These are phyloP conservation scores for Lathronympha strigana DNA, from an alignment of 2,888 invertebrate species.

Conservation along the genomic window DNA sequence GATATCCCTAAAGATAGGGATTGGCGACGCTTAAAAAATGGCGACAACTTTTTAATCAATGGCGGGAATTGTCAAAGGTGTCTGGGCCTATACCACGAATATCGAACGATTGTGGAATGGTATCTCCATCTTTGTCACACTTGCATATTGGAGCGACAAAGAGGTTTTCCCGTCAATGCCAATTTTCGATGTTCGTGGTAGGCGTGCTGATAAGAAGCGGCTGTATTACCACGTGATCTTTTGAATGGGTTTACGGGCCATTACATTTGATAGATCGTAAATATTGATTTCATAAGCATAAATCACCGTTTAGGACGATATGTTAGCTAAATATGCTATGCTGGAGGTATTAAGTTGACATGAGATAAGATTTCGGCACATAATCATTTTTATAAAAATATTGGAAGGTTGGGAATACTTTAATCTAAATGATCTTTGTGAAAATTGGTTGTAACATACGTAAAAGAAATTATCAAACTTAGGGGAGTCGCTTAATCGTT, in stretches of 20 bases:
- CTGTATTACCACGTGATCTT: constrained; percentile 19
- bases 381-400: too few relatives aligned
- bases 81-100: too few relatives aligned
- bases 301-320: neutral
- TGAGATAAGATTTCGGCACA: neutral
- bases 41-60: constrained; percentile 27
- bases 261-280: constrained; percentile 18
- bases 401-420: too few relatives aligned
- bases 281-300: constrained; percentile 17
- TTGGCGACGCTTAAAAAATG: constrained; percentile 53
- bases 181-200: too few relatives aligned
- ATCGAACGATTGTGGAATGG: too few relatives aligned
- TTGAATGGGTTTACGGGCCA: constrained; percentile 20
- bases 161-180: too few relatives aligned
- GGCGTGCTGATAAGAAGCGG: constrained; percentile 23
- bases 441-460: too few relatives aligned
- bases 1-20: constrained; percentile 59
- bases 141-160: too few relatives aligned
- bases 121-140: too few relatives aligned
- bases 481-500: too few relatives aligned
- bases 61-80: constrained; percentile 24
- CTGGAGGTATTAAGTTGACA: neutral
- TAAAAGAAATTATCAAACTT: too few relatives aligned
- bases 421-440: too few relatives aligned
- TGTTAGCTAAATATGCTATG: neutral